Conservation (phyloP, 2,888 invertebrate species). For the Plagodis dolabraria region DNA sequence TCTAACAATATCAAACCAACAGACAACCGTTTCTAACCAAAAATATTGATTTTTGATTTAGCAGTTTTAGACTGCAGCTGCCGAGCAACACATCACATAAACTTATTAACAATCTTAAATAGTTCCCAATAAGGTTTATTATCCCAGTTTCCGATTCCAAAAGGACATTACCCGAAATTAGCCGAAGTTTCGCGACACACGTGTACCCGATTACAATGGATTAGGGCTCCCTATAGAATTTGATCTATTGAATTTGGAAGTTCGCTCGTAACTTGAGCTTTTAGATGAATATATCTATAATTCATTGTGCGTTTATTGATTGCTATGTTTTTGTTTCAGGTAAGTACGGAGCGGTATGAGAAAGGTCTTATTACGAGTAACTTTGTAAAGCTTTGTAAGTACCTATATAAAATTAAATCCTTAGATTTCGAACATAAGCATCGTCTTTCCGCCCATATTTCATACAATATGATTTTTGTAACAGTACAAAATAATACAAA, state of each 20-base stretch:
- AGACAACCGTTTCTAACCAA: slow-evolving; percentile 17
- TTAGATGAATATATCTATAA: slow-evolving; percentile 42
- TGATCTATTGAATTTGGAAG: slow-evolving; percentile 58
- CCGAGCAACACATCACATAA: slow-evolving; percentile 7
- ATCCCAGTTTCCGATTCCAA: slow-evolving; percentile 32
- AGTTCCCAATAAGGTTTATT: slow-evolving; percentile 41
- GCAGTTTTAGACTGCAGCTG: slow-evolving; percentile 40
- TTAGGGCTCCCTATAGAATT: slow-evolving; percentile 55
- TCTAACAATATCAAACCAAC: slow-evolving; percentile 11
- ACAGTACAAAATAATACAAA: too few species aligned
- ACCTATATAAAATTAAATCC: too few species aligned
- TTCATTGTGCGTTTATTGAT: slow-evolving; percentile 42
- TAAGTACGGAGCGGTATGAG: slow-evolving; percentile 50
- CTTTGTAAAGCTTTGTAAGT: not conserved
- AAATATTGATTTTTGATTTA: slow-evolving; percentile 51
- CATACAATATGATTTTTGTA: too few species aligned
- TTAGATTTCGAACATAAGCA: too few species aligned
- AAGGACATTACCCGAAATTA: slow-evolving; percentile 57
- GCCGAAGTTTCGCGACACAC: slow-evolving; percentile 65
- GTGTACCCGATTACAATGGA: slow-evolving; percentile 67
- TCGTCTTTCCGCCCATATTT: too few species aligned
- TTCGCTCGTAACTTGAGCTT: slow-evolving; percentile 47
- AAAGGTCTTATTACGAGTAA: not conserved
- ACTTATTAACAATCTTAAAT: slow-evolving; percentile 34
- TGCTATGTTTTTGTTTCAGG: slow-evolving; percentile 70